phyloP scores from a whole-genome alignment of 2,797 vertebrate genomes.

The Chaunax sp. region DNA sequence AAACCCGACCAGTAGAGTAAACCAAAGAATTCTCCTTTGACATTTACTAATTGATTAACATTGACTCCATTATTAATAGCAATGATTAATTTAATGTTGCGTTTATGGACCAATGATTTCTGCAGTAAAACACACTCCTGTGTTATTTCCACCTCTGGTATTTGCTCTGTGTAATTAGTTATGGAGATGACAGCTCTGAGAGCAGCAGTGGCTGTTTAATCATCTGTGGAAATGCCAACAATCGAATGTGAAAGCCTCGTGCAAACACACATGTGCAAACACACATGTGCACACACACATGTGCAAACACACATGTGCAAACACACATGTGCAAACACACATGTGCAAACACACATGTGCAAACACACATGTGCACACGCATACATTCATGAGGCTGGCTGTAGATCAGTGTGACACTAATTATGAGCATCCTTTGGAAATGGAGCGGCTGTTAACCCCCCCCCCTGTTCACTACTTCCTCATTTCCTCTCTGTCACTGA shows the following conservation, averaged over 20 bases:
- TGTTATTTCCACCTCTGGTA: slow-evolving; percentile 16
- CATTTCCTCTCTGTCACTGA: too few relatives aligned
- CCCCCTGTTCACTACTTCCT: not conserved
- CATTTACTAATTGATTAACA: too few relatives aligned
- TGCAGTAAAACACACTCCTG: too few relatives aligned
- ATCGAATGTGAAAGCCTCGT: not conserved
- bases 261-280: slow-evolving; percentile 10
- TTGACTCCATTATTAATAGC: too few relatives aligned
- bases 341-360: not conserved
- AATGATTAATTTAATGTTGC: too few relatives aligned
- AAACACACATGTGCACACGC: not conserved
- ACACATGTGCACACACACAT: not conserved
- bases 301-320: not conserved
- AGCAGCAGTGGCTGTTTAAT: slow-evolving; percentile 20
- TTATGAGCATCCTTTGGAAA: slow-evolving; percentile 3
- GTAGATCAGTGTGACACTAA: slow-evolving; percentile 10
- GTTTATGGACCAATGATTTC: too few relatives aligned
- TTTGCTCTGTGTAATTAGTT: slow-evolving; percentile 40
- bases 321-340: not conserved
- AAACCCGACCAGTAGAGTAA: too few relatives aligned
- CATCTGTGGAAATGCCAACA: slow-evolving; percentile 49
- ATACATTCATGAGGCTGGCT: not conserved
- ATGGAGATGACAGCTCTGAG: slow-evolving; percentile 15
- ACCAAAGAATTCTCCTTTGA: too few relatives aligned
- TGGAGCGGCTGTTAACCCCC: not conserved